Evolutionary conservation across 2,888 invertebrate species (phyloP).

Genomic region (Flabesymbios commensalis): DNA sequence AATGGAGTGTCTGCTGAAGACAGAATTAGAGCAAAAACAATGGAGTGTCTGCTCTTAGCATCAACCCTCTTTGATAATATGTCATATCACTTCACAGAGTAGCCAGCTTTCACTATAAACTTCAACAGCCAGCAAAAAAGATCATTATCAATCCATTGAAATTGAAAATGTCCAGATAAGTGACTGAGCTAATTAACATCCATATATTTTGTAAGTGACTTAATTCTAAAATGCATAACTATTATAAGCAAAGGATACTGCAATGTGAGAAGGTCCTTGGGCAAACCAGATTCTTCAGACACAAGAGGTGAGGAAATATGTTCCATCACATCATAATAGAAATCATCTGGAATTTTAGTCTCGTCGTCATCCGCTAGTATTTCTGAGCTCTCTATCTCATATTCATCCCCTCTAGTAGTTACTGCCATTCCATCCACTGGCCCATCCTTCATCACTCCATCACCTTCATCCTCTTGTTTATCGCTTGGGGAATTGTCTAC

Average conservation of each 20-base stretch:
- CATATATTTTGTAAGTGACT: too few relatives aligned
- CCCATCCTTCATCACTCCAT: slow-evolving; percentile 7
- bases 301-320: slow-evolving; percentile 47
- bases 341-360: slow-evolving; percentile 50
- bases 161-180: too few relatives aligned
- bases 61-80: too few relatives aligned
- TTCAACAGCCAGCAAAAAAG: too few relatives aligned
- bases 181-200: too few relatives aligned
- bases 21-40: too few relatives aligned
- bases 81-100: too few relatives aligned
- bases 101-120: too few relatives aligned
- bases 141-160: too few relatives aligned
- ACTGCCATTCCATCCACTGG: slow-evolving; percentile 22
- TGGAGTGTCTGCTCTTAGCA: too few relatives aligned
- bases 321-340: slow-evolving; percentile 54
- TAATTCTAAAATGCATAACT: too few relatives aligned
- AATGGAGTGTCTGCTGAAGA: too few relatives aligned
- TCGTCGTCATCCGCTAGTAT: slow-evolving; percentile 26
- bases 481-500: neutral
- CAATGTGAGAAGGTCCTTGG: slow-evolving; percentile 48
- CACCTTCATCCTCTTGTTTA: slow-evolving; percentile 12
- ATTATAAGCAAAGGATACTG: slow-evolving; percentile 59
- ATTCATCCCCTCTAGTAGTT: slow-evolving; percentile 25
- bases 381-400: slow-evolving; percentile 33
- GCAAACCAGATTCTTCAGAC: slow-evolving; percentile 54